Base-by-base conservation (phyloP, 2,797 vertebrate species). In the Sylvilagus floridanus region DNA sequence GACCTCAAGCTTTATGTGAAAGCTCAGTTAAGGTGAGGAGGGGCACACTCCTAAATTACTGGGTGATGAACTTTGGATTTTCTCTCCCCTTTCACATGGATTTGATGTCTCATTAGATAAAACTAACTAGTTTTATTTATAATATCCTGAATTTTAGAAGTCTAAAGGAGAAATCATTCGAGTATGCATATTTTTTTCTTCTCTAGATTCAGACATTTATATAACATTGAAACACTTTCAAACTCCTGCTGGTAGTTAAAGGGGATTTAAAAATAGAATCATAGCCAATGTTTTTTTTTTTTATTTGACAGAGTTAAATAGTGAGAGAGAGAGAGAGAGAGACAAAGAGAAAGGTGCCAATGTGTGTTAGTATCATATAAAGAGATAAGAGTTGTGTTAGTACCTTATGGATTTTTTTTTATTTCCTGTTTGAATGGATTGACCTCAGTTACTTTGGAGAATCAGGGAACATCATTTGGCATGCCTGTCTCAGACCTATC, bases 101-200 rank as follows among this genome's bases (percentile, higher is more conserved):
- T 96, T 95, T 91, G 86, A 76, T 93, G 88, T 97, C 32, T 97
- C 96, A 84, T 95, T 96, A 95, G 96, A 76, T 81, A 96, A 86
- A 96, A 94, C 96, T 97, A 96, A 96, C n/a, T 30, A 91, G 95
- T 97, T 96, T 96, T 97, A 91, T 95, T 97, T 97, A 96, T 96
- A 92, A 94, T 93, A 57, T 65, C 89, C 97, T 95, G 89, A 94
- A 90, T 93, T 97, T 96, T 94, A 75, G 68, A 93, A 95, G 69
- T 94, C 96, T 94, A 87, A 79, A 97, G 97, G 95, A 96, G 94
- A 89, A 97, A 95, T 87, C 88, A 90, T 96, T 97, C 75, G 96
- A 97, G 42, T 96, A 96, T 91, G 82, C 79, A 9, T 93, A 85
- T 95, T 95, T 92, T 92, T 95, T 96, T 82, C 88, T 96, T 93